phyloP scores from a whole-genome alignment of 2,888 invertebrate species.

The Empis stercorea region DNA sequence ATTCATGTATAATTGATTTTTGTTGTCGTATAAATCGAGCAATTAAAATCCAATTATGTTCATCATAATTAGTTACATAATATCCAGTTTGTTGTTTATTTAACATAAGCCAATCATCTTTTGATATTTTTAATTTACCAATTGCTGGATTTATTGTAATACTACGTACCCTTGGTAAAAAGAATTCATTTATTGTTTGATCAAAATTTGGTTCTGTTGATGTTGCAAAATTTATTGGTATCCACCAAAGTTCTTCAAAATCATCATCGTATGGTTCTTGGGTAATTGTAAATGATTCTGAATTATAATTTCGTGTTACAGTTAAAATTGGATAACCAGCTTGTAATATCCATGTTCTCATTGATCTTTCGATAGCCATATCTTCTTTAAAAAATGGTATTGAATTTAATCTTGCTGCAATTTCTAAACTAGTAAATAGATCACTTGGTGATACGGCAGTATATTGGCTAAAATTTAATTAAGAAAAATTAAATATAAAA shows the following conservation, averaged over 20 bases:
- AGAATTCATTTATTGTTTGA: conserved; percentile 25
- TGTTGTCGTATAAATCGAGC: conserved; percentile 45
- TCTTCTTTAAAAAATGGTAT: conserved; percentile 27
- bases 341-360: conserved; percentile 44
- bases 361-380: not conserved
- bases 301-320: conserved; percentile 28
- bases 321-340: conserved; percentile 42
- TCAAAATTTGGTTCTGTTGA: conserved; percentile 25
- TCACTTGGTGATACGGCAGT: not conserved
- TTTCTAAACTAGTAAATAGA: conserved; percentile 17
- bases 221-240: conserved; percentile 28
- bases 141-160: conserved; percentile 24
- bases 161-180: conserved; percentile 19
- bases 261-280: not conserved
- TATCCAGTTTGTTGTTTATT: conserved; percentile 32
- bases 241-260: conserved; percentile 20
- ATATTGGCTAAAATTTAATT: not conserved
- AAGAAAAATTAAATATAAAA: not conserved
- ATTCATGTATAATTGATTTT: conserved; percentile 50
- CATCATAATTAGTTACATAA: conserved; percentile 60
- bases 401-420: conserved; percentile 23
- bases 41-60: conserved; percentile 51
- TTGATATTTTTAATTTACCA: conserved; percentile 9
- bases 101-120: conserved; percentile 27
- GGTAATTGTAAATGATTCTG: not conserved